phyloP scores from a whole-genome alignment of 2,888 invertebrate genomes.

The Mythimna pallens region DNA sequence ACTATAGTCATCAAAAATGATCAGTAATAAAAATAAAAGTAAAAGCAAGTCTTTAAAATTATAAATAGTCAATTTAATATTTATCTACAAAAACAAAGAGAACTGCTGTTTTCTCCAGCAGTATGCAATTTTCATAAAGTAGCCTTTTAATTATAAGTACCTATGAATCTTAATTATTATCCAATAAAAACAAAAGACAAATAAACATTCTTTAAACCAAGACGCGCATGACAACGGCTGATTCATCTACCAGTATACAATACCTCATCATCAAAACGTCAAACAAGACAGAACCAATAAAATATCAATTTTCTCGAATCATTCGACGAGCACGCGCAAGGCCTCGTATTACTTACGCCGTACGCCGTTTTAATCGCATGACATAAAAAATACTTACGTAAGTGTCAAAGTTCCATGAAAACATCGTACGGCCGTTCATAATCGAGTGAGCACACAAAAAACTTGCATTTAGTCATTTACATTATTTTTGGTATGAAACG shows the following conservation, averaged over 20 bases:
- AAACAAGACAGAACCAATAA: constrained; percentile 46
- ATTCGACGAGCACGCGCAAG: constrained; percentile 56
- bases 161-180: too few species aligned
- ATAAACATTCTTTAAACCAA: too few species aligned
- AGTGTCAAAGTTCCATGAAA: constrained; percentile 77
- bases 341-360: constrained; percentile 64
- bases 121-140: not conserved
- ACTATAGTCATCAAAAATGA: not conserved
- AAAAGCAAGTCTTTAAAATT: not conserved
- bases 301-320: constrained; percentile 66
- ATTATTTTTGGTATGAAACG: constrained; percentile 33
- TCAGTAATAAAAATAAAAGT: not conserved
- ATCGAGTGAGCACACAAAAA: constrained; percentile 55
- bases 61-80: not conserved
- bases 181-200: too few species aligned
- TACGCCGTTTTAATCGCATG: constrained; percentile 67
- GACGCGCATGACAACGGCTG: not conserved
- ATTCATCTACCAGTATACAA: not conserved
- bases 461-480: constrained; percentile 46
- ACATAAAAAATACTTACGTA: constrained; percentile 80
- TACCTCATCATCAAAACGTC: constrained; percentile 15
- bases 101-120: not conserved
- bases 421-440: constrained; percentile 46
- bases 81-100: not conserved
- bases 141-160: not conserved